phyloP scores from a whole-genome alignment of 2,113 vertebrate genomes.

The Regulus satrapa region DNA sequence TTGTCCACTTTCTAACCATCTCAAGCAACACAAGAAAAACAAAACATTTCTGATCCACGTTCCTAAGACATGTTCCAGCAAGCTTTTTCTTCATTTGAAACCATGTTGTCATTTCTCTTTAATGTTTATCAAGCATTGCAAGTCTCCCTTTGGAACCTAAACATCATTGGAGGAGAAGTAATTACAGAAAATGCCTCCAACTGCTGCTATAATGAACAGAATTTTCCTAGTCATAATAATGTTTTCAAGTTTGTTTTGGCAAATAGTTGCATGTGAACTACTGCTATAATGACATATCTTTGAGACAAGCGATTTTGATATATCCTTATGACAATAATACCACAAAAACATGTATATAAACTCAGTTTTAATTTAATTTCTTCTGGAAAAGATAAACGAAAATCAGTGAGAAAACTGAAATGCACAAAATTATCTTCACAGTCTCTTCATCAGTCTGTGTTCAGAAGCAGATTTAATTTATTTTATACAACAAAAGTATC shows the following conservation, averaged over 20 bases:
- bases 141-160: background rate
- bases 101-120: background rate
- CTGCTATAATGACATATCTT: background rate
- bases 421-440: background rate
- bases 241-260: background rate
- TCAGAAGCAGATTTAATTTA: background rate
- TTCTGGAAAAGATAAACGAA: background rate
- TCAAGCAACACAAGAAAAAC: background rate
- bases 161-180: background rate
- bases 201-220: background rate
- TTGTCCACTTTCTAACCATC: background rate
- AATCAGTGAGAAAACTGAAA: background rate
- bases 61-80: background rate
- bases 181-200: slow-evolving; percentile 11
- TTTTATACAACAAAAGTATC: background rate
- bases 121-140: background rate
- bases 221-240: background rate
- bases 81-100: slow-evolving; percentile 7
- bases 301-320: background rate
- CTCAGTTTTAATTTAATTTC: background rate
- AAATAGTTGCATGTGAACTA: background rate
- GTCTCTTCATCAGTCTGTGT: background rate
- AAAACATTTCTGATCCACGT: background rate
- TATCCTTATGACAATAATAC: background rate
- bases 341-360: background rate